Evolutionary conservation across 1,140 invertebrate genomes (phyloP).

Genomic region (Acromyrmex heyeri): DNA sequence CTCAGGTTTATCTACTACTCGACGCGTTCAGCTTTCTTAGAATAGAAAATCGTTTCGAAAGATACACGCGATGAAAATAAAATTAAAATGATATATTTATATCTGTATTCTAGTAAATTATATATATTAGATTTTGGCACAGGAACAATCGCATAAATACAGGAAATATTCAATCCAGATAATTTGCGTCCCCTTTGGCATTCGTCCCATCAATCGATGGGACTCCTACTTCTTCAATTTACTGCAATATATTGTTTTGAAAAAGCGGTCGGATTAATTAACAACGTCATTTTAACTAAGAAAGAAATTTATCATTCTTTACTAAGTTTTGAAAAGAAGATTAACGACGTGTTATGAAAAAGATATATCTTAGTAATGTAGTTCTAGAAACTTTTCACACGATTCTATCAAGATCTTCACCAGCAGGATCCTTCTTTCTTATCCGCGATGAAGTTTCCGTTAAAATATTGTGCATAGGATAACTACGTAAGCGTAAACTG

Average conservation of each 20-base stretch:
- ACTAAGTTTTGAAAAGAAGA: constrained; percentile 9
- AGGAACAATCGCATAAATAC: constrained; percentile 25
- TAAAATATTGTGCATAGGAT: constrained; percentile 3
- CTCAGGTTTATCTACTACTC: neutral
- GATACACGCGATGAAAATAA: neutral
- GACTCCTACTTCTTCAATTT: constrained; percentile 24
- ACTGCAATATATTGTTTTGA: constrained; percentile 31
- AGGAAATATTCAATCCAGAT: constrained; percentile 55
- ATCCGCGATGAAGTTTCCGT: constrained; percentile 2
- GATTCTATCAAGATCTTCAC: constrained; percentile 11
- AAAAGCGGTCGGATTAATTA: constrained; percentile 61
- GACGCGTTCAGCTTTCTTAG: neutral
- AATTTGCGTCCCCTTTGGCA: constrained; percentile 44
- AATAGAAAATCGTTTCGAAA: constrained; percentile 9
- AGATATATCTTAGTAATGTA: neutral
- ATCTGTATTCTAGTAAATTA: neutral
- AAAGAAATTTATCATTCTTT: constrained; percentile 33
- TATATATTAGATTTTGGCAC: constrained; percentile 16
- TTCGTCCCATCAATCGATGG: constrained; percentile 48
- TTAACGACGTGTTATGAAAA: neutral
- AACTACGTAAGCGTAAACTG: constrained; percentile 1
- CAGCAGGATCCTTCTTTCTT: neutral
- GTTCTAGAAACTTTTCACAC: constrained; percentile 16
- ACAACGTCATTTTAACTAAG: constrained; percentile 23
- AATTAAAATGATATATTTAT: constrained; percentile 15